These are phyloP conservation scores for Neocrepidodera transversa DNA, from an alignment of 2,888 invertebrate species.

Conservation along the genomic window DNA sequence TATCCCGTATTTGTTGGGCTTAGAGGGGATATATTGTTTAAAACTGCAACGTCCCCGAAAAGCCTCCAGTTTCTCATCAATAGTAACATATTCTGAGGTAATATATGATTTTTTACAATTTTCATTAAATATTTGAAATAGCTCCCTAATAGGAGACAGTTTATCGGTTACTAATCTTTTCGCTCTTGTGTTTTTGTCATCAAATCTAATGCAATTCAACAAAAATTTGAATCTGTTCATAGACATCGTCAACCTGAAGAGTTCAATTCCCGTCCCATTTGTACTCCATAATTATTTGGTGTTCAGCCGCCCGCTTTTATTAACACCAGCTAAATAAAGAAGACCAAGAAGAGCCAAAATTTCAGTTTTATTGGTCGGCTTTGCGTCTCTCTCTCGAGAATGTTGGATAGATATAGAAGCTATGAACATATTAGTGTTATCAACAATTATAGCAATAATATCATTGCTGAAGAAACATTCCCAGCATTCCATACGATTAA, in stretches of 20 bases:
- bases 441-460: constrained; percentile 3
- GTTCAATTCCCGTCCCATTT: background rate
- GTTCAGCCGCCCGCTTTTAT: background rate
- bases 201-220: constrained; percentile 7
- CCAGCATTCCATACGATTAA: constrained; percentile 1
- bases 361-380: background rate
- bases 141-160: background rate
- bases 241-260: constrained; percentile 9
- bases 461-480: constrained; percentile 9
- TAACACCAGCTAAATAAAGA: constrained; percentile 1
- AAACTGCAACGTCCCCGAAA: background rate
- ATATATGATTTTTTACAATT: no score
- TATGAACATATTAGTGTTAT: background rate
- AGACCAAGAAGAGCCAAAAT: constrained; percentile 1
- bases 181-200: background rate
- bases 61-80: background rate
- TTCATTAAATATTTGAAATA: no score
- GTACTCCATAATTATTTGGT: constrained; percentile 3
- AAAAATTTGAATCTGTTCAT: constrained; percentile 1
- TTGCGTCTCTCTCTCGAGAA: background rate
- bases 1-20: background rate
- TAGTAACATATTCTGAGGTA: background rate
- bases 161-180: constrained; percentile 1
- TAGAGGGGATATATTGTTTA: background rate
- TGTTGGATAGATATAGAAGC: background rate